Conservation (phyloP, 2,113 vertebrate genomes). For the Fukomys damarensis region DNA sequence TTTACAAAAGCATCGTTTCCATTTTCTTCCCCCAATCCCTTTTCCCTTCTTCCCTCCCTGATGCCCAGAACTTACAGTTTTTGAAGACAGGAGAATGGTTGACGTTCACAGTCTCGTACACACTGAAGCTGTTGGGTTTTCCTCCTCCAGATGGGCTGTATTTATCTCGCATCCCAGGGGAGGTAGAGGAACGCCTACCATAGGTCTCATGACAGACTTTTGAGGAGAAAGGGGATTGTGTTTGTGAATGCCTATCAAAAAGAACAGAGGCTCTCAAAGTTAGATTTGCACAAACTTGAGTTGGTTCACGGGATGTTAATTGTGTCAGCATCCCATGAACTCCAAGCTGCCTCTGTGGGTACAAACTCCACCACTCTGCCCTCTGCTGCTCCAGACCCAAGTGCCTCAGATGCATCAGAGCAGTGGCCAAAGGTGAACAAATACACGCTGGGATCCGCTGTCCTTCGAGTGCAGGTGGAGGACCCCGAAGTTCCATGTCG, state of each 20-base stretch:
- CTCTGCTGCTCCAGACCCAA: neutral
- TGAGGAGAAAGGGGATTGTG: neutral
- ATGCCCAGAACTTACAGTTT: neutral
- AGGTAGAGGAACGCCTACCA: neutral
- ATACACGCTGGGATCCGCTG: neutral
- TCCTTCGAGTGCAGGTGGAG: neutral
- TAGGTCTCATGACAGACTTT: neutral
- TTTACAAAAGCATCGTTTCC: neutral
- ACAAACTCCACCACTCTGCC: neutral
- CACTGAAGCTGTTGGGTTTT: neutral
- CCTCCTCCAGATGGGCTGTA: neutral
- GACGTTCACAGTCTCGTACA: neutral
- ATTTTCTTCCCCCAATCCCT: neutral
- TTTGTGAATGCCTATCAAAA: neutral
- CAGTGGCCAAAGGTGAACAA: neutral
- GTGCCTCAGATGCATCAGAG: neutral
- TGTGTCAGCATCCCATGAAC: neutral
- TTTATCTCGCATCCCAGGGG: neutral
- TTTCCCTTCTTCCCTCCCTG: neutral
- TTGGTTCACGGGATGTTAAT: slow-evolving; percentile 41
- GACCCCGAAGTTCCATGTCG: slow-evolving; percentile 3
- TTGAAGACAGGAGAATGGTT: neutral
- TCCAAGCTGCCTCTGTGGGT: neutral
- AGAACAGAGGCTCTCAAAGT: slow-evolving; percentile 20
- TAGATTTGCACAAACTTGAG: slow-evolving; percentile 10